Evolutionary conservation across 2,113 vertebrate genomes (phyloP), one percentile per base, ranked within the genome.

Genomic region (Scomber colias): DNA sequence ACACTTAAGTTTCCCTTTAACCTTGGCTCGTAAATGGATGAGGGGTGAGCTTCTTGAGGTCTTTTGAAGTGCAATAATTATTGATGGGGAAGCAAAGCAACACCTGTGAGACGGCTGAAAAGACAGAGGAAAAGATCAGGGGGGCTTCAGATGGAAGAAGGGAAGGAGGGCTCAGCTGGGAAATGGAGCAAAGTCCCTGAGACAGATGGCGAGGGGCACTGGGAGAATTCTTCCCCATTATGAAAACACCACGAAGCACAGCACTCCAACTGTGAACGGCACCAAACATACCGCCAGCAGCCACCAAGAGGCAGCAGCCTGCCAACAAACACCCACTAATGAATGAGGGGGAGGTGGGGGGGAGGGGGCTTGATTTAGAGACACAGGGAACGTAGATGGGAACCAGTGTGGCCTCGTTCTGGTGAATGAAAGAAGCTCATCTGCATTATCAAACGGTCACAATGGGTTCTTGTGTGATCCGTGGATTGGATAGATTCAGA

Each of bases 271-370:
- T 88, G 88, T 63, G 75, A 80, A 40, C 8, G 27, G 64, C 64
- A 64, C 31, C 60, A 12, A 76, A 78, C 31, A 27, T 85, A 75
- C 89, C 51, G 1, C 71, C 44, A 46, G 50, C 62, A 65, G 68
- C 77, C 86, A 75, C 82, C 46, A 15, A 81, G 81, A 81, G 84
- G 86, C 88, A 83, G 74, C 86, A 83, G 83, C 71, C 70, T 65
- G 78, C 83, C 79, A 78, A 75, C 76, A 70, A 83, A 84, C 73
- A 63, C 16, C 62, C 73, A 45, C 76, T 84, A 84, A 87, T 72
- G 81, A 86, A 89, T 46, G 50, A 16, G 9, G 9, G 57, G 54
- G n/a, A 40, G 8, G 57, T 40, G 7, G 27, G 9, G 57, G 54
- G n/a, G 8, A 9, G 57, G 40, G 7, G 27, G 83, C 70, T 44